These are phyloP conservation scores for Camelus dromedarius DNA, from an alignment of 2,113 vertebrate species.

Conservation along the genomic window DNA sequence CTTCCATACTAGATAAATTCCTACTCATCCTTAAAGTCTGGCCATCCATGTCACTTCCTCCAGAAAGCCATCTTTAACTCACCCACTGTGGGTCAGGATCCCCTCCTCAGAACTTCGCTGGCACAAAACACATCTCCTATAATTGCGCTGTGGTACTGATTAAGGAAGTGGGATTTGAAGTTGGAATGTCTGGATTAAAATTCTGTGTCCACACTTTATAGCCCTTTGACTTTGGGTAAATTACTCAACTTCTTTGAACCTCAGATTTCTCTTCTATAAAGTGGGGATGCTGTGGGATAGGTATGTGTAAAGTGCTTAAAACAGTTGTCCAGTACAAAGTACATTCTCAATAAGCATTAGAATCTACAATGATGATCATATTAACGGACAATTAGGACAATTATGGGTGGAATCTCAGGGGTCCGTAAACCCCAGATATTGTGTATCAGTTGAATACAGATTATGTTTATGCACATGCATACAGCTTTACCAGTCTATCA, in stretches of 20 bases:
- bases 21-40: background rate
- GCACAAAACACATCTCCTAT: background rate
- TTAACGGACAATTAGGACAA: background rate
- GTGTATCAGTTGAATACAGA: background rate
- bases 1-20: background rate
- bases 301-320: background rate
- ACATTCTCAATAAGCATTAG: background rate
- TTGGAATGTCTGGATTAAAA: background rate
- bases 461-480: background rate
- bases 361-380: too few relatives aligned
- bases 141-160: background rate
- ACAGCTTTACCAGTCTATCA: background rate
- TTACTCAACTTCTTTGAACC: background rate
- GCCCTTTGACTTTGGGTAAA: background rate
- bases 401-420: background rate
- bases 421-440: background rate
- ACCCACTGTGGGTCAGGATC: background rate
- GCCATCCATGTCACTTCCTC: background rate
- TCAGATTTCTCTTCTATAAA: constrained; percentile 33
- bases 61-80: background rate
- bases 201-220: background rate
- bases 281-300: background rate
- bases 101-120: background rate
- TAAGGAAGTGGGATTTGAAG: background rate
- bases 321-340: background rate